These are phyloP conservation scores for Aleadryas rufinucha DNA, from an alignment of 2,113 vertebrate genomes.

Conservation along the genomic window DNA sequence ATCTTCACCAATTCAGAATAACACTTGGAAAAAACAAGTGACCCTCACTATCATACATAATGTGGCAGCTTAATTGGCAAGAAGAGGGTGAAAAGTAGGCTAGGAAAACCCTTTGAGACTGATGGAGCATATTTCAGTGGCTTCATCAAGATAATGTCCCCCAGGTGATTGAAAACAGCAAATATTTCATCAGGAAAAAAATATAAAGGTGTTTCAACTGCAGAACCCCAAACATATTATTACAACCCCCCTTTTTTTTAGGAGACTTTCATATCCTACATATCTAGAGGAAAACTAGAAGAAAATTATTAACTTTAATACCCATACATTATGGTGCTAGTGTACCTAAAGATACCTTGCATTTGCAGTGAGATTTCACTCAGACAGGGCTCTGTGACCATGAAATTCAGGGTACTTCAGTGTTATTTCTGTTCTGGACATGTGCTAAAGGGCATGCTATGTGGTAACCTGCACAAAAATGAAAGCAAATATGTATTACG, in stretches of 20 bases:
- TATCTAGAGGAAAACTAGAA: constrained; percentile 76
- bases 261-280: constrained; percentile 71
- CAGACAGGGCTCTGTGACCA: constrained; percentile 44
- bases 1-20: constrained; percentile 80
- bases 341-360: constrained; percentile 76
- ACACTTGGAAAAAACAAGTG: constrained; percentile 83
- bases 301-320: constrained; percentile 84
- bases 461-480: not conserved
- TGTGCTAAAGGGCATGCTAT: not conserved
- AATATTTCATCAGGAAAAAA: constrained; percentile 84
- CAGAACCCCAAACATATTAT: constrained; percentile 75
- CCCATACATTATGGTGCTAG: constrained; percentile 72
- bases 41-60: constrained; percentile 93
- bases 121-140: constrained; percentile 89
- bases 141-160: constrained; percentile 90
- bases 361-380: constrained; percentile 78
- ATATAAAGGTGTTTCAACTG: constrained; percentile 78
- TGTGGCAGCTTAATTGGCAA: constrained; percentile 95
- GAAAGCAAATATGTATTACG: not conserved
- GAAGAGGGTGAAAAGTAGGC: constrained; percentile 84
- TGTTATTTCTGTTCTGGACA: not conserved
- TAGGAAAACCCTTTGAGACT: constrained; percentile 86
- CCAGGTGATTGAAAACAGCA: constrained; percentile 88
- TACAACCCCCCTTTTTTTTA: constrained; percentile 62
- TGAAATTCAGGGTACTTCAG: not conserved